Base-by-base conservation (phyloP, 2,888 invertebrate genomes). In the Acanthosepion esculentum region DNA sequence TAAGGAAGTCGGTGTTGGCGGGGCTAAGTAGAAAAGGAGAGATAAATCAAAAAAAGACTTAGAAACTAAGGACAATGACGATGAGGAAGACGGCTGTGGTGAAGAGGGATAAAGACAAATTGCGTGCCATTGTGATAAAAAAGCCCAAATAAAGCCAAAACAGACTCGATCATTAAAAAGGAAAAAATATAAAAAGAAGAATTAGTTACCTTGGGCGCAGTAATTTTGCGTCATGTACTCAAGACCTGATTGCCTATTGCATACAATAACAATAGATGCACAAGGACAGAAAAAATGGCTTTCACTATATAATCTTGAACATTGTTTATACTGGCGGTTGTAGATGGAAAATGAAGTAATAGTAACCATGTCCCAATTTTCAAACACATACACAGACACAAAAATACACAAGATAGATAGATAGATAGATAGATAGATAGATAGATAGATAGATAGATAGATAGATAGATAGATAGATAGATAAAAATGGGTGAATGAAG, bases 171-270 rank as follows among this genome's bases (percentile, higher is more conserved):
- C 12, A 78, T 78, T 78, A 78, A 78, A 78, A n/a, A 78, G 78
- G 78, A n/a, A 78, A 78, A 29, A n/a, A 78, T n/a, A 78, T n/a
- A 78, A n/a, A 78, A 78, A n/a, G 78, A n/a, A 78, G 78, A 29
- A n/a, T n/a, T n/a, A 78, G 78, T 78, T 78, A 78, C 78, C 78
- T 78, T n/a, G 78, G n/a, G 78, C 78, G 78, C 12, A n/a, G n/a
- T 78, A 78, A 78, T 78, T 78, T 78, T 15, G 78, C 8, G n/a
- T 78, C 78, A 78, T 78, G n/a, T 78, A n/a, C n/a, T 78, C 78
- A 78, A n/a, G n/a, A 78, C 10, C 78, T 78, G 78, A 78, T 78
- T 78, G 78, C 78, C 29, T n/a, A 78, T 78, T 78, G 78, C n/a
- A n/a, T 78, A 29, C n/a, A 29, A 78, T 78, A 78, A 78, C 78